Evolutionary conservation across 1,140 invertebrate species (phyloP), one percentile per base, ranked within the genome.

Genomic region (Magallana angulata): DNA sequence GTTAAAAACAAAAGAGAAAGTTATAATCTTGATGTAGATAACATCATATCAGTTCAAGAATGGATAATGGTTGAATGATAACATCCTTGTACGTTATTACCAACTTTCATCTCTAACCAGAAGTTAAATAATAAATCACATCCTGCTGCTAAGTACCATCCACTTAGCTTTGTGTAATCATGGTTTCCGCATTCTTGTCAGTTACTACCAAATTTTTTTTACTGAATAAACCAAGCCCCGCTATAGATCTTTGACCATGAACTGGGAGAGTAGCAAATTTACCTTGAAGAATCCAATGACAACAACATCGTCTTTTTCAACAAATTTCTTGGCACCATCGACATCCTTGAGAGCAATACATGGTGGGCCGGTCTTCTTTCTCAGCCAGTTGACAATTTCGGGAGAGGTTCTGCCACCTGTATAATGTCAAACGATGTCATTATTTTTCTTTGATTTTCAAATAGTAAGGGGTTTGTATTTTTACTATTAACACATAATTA

Each of bases 211-310:
- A 48, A 48, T 48, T 48, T 48, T 48, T 48, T 48, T 48, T 48
- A 48, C 36, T 48, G 36, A 48, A 48, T 48, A 48, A 48, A 48
- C 36, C 3, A 48, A 48, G 3, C 36, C 36, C 36, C 0, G 36
- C 36, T 4, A 4, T 48, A 48, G 5, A 4, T 5, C 36, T 48
- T 48, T 48, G 5, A 48, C 5, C 36, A 48, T 48, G 3, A 4
- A 48, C 36, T 48, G 36, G 16, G 7, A 9, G 36, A 57, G 58
- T 36, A 87, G 3, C 58, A 14, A 30, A 83, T 76, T 85, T 92
- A 95, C 95, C 95, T 97, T 97, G 96, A 99, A 99, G 96, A 98
- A 99, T 94, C 98, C 99, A 94, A 99, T 95, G 93, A 98, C 96
- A 85, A 97, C 97, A 89, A 98, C 97, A 89, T 97, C 96, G 91